Evolutionary conservation across 2,797 vertebrate species (phyloP).

Genomic region (Catamblyrhynchus diadema): DNA sequence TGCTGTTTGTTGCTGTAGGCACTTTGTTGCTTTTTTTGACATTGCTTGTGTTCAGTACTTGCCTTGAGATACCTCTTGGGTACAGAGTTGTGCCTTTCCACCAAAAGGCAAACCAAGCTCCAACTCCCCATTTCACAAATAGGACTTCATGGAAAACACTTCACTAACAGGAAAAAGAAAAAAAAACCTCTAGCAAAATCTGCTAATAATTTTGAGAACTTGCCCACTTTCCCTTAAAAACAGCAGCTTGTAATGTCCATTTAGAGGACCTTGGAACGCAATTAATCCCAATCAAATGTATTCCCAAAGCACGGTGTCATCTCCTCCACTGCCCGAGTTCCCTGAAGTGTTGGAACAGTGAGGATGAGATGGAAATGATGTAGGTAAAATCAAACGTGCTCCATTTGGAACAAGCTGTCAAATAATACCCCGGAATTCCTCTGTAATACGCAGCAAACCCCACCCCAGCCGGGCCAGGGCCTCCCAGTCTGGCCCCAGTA

Average conservation of each 20-base stretch:
- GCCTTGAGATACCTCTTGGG: slow-evolving; percentile 36
- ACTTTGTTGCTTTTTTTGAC: slow-evolving; percentile 41
- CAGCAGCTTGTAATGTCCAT: not conserved
- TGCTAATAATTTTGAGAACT: not conserved
- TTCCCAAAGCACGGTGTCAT: not conserved
- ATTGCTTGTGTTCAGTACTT: slow-evolving; percentile 35
- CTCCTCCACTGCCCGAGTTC: not conserved
- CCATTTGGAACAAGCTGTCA: not conserved
- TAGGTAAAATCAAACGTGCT: not conserved
- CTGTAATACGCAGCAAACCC: not conserved
- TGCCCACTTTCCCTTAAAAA: not conserved
- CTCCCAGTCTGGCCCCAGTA: not conserved
- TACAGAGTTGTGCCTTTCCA: slow-evolving; percentile 59
- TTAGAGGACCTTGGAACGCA: not conserved
- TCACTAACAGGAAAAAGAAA: not conserved
- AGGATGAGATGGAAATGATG: not conserved
- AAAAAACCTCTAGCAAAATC: not conserved
- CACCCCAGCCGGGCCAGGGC: not conserved
- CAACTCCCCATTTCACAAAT: not conserved
- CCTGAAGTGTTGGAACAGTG: not conserved
- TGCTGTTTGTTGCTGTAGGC: slow-evolving; percentile 55
- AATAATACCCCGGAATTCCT: not conserved
- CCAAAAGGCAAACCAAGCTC: slow-evolving; percentile 7
- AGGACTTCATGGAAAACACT: not conserved
- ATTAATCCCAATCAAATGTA: not conserved